Base-by-base conservation (phyloP, 2,888 invertebrate species). In the Dexiosoma caninum region DNA sequence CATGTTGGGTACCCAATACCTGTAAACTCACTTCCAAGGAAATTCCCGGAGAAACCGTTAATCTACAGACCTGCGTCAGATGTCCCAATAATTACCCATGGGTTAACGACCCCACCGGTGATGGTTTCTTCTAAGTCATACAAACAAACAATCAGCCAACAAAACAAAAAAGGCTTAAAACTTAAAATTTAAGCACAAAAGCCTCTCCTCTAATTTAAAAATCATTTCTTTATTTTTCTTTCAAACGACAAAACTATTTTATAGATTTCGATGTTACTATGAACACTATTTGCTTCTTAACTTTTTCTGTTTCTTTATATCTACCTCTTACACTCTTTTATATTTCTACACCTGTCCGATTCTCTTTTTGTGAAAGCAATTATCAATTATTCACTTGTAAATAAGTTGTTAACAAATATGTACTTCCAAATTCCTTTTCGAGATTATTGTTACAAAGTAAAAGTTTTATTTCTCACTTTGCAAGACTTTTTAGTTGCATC, bases 11-110 rank as follows among this genome's bases (percentile, higher is more conserved):
- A 85, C 97, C 97, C 16, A 96, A 95, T 90, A 94, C 95, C 75
- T 97, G 97, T 92, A 97, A 97, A 89, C 92, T 97, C 78, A 96
- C 95, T 81, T 96, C 96, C 84, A 96, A 97, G 92, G 97, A 97
- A 91, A 95, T 97, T 85, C 97, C 97, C 91, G 97, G 97, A 75
- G 97, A 97, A 91, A 97, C 97, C 84, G 94, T 97, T 91, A 96
- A 97, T 90, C 92, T 97, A 84, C 97, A 97, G 91, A 97, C 97
- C 71, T 97, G 97, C 91, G 94, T 97, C 86, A 93, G 97, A 89
- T 97, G 97, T 91, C 97, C 97, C 85, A 95, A 95, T 91, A 97
- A 97, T 91, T 97, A 97, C 92, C 97, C 97, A 86, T 97, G 97
- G 97, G 91, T 97, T 87, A 96, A 95, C 90, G 97, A 97, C 91